Evolutionary conservation across 2,113 vertebrate species (phyloP), one percentile per base, ranked within the genome.

Genomic region (Pelusios castaneus): DNA sequence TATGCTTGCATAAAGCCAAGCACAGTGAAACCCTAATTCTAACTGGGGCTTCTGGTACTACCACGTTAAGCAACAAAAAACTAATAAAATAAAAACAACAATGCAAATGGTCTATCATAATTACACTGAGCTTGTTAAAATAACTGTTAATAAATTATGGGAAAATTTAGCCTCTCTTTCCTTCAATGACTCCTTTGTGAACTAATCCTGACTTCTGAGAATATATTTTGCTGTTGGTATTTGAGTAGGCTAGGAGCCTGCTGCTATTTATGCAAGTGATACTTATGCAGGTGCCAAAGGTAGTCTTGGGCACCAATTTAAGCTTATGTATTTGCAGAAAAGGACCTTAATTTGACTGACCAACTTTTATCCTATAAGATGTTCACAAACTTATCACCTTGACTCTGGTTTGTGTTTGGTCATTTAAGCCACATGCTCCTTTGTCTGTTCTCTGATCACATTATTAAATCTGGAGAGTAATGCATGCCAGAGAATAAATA

Each of bases 131-230:
- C 10, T 25, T 89, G n/a, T 54, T 95, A 56, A 87, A 91, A 84
- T 79, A 84, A 79, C 47, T 56, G 55, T 51, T 38, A 85, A 89
- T 56, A 8, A 89, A 87, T 10, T 89, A 11, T 89, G 55, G 80
- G 38, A 92, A 88, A 2, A 0, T 51, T 91, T 67, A 67, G 31
- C 54, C 2, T 92, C 85, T 92, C 89, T 83, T 85, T 45, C 10
- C 34, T 89, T 92, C 77, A 95, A 86, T 43, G 51, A 95, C 25
- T 75, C 89, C 55, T 94, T 79, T 91, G 13, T 84, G 58, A 78
- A 78, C 16, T 11, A 92, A 82, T 75, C 80, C 81, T 82, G 54
- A 88, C 45, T 78, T 93, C 87, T 87, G 29, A 55, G 54, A 60
- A 67, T 82, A 75, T 21, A 52, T 55, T 89, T 67, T 87, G 92